Conservation (phyloP, 2,797 vertebrate genomes). For the Nasua narica region DNA sequence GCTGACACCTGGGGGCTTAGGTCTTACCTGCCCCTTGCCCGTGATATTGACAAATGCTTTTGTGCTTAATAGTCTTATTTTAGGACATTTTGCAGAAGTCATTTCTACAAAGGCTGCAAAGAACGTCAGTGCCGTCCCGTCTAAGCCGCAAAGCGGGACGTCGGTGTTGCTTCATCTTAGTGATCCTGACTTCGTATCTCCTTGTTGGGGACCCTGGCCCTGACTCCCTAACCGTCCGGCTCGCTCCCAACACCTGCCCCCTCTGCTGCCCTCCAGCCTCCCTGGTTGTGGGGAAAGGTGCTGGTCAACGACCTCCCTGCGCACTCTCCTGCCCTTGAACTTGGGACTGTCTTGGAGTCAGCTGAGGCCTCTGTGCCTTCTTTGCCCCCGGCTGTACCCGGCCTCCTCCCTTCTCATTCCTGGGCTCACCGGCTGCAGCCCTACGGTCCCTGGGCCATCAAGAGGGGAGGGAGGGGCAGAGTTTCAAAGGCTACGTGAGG, state of each 20-base stretch:
- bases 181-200: background rate
- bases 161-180: too few species aligned
- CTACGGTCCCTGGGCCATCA: fast-evolving
- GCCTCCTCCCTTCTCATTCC: background rate
- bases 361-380: background rate
- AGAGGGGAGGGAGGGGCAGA: background rate
- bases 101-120: background rate
- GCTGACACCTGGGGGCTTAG: background rate
- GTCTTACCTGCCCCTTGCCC: background rate
- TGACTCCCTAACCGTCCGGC: background rate
- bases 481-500: background rate
- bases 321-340: background rate
- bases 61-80: background rate
- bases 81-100: background rate
- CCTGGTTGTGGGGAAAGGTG: fast-evolving
- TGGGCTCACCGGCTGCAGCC: background rate
- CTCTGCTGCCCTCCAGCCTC: background rate
- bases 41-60: background rate
- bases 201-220: background rate
- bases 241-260: background rate
- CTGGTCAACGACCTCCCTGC: background rate
- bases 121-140: too few species aligned
- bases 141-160: too few species aligned
- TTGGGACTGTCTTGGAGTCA: background rate
- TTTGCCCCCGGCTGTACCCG: background rate